Conservation (phyloP, 2,888 invertebrate species). For the Oligia fasciuncula region DNA sequence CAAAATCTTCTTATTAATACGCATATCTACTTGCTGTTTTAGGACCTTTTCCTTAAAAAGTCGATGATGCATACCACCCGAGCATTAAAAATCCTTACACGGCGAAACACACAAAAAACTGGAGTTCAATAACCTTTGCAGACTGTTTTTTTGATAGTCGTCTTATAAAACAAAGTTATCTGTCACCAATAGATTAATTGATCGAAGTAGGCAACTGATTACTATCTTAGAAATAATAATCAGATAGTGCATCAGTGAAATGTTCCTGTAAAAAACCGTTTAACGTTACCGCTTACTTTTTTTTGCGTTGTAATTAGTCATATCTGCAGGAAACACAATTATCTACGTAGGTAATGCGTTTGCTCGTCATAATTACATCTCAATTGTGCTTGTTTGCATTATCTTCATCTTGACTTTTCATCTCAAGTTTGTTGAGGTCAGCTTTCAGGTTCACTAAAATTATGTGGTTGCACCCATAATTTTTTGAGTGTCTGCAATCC, state of each 20-base stretch:
- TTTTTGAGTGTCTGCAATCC: neutral
- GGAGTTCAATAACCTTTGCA: constrained; percentile 45
- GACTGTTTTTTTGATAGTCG: constrained; percentile 18
- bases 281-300: neutral
- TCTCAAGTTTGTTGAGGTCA: neutral
- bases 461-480: neutral
- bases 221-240: neutral
- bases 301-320: constrained; percentile 25
- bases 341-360: constrained; percentile 20
- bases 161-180: constrained; percentile 13
- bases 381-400: constrained; percentile 10
- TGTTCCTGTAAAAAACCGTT: constrained; percentile 1
- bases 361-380: constrained; percentile 22
- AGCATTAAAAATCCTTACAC: constrained; percentile 19
- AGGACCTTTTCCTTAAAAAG: constrained; percentile 18
- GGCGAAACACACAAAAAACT: constrained; percentile 14
- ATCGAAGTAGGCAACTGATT: constrained; percentile 15
- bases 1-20: neutral
- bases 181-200: constrained; percentile 22
- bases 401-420: neutral
- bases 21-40: neutral
- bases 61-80: neutral
- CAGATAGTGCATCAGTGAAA: neutral
- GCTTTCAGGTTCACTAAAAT: constrained; percentile 4
- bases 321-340: constrained; percentile 30